Base-by-base conservation (phyloP, 2,888 invertebrate genomes). In the Drosophila atripex region DNA sequence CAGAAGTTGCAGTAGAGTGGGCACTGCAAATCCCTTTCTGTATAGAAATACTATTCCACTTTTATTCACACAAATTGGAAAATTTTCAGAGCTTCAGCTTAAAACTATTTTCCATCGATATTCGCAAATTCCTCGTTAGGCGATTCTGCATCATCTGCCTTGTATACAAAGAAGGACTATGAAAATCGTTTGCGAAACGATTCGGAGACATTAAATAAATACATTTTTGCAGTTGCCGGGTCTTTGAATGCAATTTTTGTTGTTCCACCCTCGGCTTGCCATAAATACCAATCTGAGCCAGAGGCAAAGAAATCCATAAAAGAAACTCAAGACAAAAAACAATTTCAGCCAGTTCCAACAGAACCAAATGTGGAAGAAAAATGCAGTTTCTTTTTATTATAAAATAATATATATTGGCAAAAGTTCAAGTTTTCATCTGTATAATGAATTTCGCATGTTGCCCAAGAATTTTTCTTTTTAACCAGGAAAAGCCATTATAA, bases 281-380 rank as follows among this genome's bases (percentile, higher is more conserved):
- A 75, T 74, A 75, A 77, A 75, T 52, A 49, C 45, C 38, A 46
- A 7, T 23, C 14, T 8, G 0, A 32, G 52, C 9, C 45, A 18
- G 9, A 32, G 30, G 53, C 64, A 43, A 21, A 8, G 6, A 43
- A 43, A 43, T 43, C 21, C 21, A 25, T 14, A 18, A 14, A 39
- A 16, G 4, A 38, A 53, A 28, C 12, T 16, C 6, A 39, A 57
- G 18, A 18, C 23, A 28, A 43, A 41, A 41, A 14, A 41, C 8
- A 18, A 18, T 43, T 53, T 25, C 39, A 52, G 41, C 18, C 23
- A 18, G 23, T 38, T 16, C 12, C 9, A 25, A 16, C n/a, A 32
- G n/a, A 32, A 14, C n/a, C 23, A 2, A 51, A 14, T 21, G 35
- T 51, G 38, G 14, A 8, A 2, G 14, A 25, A 25, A 41, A 16